Evolutionary conservation across 2,888 invertebrate genomes (phyloP).

Genomic region (Acronicta psi): DNA sequence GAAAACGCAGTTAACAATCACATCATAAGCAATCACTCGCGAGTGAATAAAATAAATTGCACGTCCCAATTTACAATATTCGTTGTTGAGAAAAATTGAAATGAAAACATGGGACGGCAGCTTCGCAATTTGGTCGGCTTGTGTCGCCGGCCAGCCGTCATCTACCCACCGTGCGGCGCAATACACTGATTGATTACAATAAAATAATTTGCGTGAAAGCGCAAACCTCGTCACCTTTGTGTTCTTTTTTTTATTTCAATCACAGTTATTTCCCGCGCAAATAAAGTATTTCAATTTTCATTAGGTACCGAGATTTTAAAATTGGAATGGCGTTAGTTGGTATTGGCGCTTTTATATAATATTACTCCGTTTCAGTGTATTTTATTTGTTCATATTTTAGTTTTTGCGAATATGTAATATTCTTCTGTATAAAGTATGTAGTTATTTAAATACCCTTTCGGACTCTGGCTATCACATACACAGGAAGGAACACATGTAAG

Average conservation of each 20-base stretch:
- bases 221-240: slow-evolving; percentile 63
- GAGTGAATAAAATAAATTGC: slow-evolving; percentile 83
- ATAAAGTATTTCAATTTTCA: slow-evolving; percentile 35
- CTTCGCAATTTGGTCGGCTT: slow-evolving; percentile 79
- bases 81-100: slow-evolving; percentile 76
- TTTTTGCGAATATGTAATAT: no score
- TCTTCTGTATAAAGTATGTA: no score
- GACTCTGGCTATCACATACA: no score
- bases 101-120: slow-evolving; percentile 75
- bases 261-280: slow-evolving; percentile 45
- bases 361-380: no score
- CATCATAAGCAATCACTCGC: slow-evolving; percentile 83
- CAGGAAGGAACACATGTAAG: no score
- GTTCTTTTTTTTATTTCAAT: slow-evolving; percentile 52
- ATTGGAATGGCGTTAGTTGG: slow-evolving; percentile 11
- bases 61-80: slow-evolving; percentile 80
- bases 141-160: slow-evolving; percentile 59
- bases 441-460: no score
- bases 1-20: slow-evolving; percentile 80
- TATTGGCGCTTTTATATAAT: slow-evolving; percentile 8
- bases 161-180: slow-evolving; percentile 55
- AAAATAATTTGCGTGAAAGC: slow-evolving; percentile 75
- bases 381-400: no score
- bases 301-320: slow-evolving; percentile 36
- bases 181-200: slow-evolving; percentile 76